Conservation (phyloP, 2,888 invertebrate species). For the Coremacera marginata region DNA sequence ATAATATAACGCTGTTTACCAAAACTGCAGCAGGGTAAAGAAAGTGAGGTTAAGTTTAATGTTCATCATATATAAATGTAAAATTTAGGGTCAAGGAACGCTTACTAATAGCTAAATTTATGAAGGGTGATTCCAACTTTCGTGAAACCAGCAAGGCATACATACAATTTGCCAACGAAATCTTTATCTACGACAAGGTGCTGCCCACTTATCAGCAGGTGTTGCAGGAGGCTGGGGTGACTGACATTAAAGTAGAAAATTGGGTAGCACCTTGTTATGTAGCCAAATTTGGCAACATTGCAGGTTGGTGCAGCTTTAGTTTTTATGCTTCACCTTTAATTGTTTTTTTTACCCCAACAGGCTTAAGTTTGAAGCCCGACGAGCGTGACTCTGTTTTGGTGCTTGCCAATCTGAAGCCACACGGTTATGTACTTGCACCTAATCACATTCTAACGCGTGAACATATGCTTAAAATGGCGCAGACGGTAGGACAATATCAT, state of each 20-base stretch:
- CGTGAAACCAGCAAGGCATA: conserved; percentile 61
- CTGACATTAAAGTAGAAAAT: conserved; percentile 44
- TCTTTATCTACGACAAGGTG: conserved; percentile 61
- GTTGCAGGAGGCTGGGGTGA: conserved; percentile 47
- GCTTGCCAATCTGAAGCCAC: conserved; percentile 60
- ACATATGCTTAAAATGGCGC: conserved; percentile 61
- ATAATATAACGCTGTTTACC: conserved; percentile 56
- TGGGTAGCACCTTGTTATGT: conserved; percentile 58
- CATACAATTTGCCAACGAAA: conserved; percentile 65
- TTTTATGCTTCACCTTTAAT: neutral
- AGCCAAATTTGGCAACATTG: conserved; percentile 60
- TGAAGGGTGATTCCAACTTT: conserved; percentile 63
- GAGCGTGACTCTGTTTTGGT: conserved; percentile 61
- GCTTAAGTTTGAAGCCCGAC: conserved; percentile 48
- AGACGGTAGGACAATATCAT: conserved; percentile 61
- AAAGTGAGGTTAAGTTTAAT: neutral
- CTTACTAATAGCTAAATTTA: conserved; percentile 62
- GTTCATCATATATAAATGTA: neutral
- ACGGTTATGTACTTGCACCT: conserved; percentile 63
- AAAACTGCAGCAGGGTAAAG: conserved; percentile 48
- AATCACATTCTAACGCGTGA: conserved; percentile 56
- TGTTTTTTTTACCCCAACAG: conserved; percentile 42
- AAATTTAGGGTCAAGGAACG: conserved; percentile 47
- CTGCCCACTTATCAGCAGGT: conserved; percentile 61
- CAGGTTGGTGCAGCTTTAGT: conserved; percentile 50